These are phyloP conservation scores for Clarias magur DNA, from an alignment of 2,113 vertebrate genomes.

Conservation along the genomic window DNA sequence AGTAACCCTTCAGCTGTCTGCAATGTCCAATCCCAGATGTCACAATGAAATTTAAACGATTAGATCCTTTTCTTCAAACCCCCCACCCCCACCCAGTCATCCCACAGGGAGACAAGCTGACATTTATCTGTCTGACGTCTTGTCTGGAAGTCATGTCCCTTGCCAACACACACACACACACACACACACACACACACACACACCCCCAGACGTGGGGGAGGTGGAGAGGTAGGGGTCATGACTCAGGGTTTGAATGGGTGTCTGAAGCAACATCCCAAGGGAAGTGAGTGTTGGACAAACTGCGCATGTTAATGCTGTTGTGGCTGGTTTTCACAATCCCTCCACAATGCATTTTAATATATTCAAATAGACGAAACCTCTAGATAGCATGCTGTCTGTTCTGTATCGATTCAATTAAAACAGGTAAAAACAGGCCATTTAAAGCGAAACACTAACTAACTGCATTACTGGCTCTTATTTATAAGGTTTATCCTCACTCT, in stretches of 20 bases:
- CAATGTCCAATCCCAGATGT: constrained; percentile 29
- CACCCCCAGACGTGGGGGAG: constrained; percentile 45
- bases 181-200: constrained; percentile 41
- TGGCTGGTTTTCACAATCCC: constrained; percentile 29
- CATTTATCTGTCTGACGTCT: constrained; percentile 58
- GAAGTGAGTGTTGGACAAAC: constrained; percentile 44
- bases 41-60: constrained; percentile 41
- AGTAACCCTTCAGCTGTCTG: constrained; percentile 22
- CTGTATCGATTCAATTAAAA: neutral
- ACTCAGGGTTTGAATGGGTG: constrained; percentile 53
- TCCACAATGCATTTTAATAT: constrained; percentile 16
- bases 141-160: constrained; percentile 51
- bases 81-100: constrained; percentile 41
- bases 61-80: constrained; percentile 42
- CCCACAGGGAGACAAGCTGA: constrained; percentile 51
- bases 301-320: constrained; percentile 51
- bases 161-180: constrained; percentile 25
- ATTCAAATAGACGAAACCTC: constrained; percentile 23
- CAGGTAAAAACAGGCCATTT: neutral
- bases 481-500: neutral
- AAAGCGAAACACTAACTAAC: neutral
- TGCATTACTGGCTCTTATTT: neutral
- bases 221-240: constrained; percentile 53
- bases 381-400: constrained; percentile 3
- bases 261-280: constrained; percentile 54